These are phyloP conservation scores for Eugnorisma glareosa DNA, from an alignment of 2,888 invertebrate genomes.

Conservation along the genomic window DNA sequence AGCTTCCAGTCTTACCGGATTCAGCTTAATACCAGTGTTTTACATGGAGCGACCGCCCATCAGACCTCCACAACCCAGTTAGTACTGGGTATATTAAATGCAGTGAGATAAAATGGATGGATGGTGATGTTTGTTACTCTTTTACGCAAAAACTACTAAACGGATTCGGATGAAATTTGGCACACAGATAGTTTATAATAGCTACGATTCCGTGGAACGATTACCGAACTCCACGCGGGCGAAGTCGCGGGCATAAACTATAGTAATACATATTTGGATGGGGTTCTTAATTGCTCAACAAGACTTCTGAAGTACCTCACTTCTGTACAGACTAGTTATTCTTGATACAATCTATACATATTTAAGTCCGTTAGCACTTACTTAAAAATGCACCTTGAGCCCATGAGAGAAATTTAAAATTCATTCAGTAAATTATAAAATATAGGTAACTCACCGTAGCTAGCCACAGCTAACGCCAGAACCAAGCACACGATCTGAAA, in stretches of 20 bases:
- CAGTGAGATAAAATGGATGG: no score
- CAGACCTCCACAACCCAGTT: no score
- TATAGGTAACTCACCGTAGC: slow-evolving; percentile 49
- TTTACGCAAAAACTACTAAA: no score
- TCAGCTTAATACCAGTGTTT: no score
- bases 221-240: no score
- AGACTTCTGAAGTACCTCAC: background rate
- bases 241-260: no score
- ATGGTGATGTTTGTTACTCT: background rate
- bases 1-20: no score
- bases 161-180: background rate
- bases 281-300: background rate
- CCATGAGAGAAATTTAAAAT: background rate
- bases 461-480: slow-evolving; percentile 43
- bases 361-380: background rate
- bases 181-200: background rate
- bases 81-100: no score
- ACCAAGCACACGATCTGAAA: slow-evolving; percentile 58
- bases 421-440: background rate
- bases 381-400: background rate
- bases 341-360: background rate
- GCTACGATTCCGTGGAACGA: no score
- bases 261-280: no score
- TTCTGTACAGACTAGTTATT: background rate
- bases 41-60: no score